Base-by-base conservation (phyloP, 2,888 invertebrate species). In the Hecatera dysodea region DNA sequence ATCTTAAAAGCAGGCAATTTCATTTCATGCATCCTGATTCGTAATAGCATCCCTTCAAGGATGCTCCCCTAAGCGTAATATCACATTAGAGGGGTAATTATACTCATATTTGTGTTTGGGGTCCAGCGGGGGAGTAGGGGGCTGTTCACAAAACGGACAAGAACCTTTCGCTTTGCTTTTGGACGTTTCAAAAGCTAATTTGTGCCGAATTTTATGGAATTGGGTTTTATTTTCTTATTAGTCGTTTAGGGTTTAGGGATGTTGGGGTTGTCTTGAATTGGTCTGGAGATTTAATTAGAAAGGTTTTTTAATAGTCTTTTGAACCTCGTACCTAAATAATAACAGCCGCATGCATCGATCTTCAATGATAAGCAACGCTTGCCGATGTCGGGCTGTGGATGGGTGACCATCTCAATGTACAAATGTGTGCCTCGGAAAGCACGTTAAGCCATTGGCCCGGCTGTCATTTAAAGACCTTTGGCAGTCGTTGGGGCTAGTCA, bases 51-150 rank as follows among this genome's bases (percentile, higher is more conserved):
- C 75, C 78, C 82, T 78, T 72, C 74, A 65, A 62, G 71, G 63
- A 67, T 64, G 65, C 53, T 73, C 86, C 90, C 89, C 87, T 84
- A 83, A 87, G 86, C 82, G 84, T 89, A 88, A 90, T 89, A 90
- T 90, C 88, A 91, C 89, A 90, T 92, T 90, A 90, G 88, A 86
- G 82, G 72, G 87, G 89, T 93, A 93, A 93, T 93, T 93, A 93
- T 88, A 86, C 84, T 86, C 90, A 90, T 90, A 90, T 90, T 91
- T 90, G 90, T 89, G 77, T 86, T 83, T 79, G 76, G 60, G 79
- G 87, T 86, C 89, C 88, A 83, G 73, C 66, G 83, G 86, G 69
- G 76, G 60, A 33, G 48, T n/a, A 42, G 11, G 72, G 87, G 87
- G 89, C 77, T 72, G 66, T 75, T 81, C 83, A 87, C 83, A 88